phyloP scores from a whole-genome alignment of 1,140 invertebrate genomes.

The Drosophila auraria region DNA sequence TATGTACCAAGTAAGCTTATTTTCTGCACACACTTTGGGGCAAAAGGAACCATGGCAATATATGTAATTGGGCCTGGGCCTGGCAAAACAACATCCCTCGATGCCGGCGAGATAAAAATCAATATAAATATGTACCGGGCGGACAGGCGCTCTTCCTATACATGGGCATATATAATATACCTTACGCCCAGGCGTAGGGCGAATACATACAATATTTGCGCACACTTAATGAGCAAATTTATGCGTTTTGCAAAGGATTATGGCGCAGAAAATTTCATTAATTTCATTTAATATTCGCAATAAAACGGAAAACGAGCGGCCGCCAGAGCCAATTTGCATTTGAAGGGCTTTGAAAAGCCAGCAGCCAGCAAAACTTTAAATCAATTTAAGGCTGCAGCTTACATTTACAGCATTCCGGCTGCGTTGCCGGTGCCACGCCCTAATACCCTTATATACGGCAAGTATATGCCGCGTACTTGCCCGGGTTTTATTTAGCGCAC shows the following conservation, averaged over 20 bases:
- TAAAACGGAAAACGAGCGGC: conserved; percentile 59
- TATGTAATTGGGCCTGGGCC: conserved; percentile 42
- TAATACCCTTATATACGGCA: background rate
- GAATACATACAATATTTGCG: conserved; percentile 62
- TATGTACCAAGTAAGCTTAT: conserved; percentile 61
- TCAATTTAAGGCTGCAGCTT: conserved; percentile 58
- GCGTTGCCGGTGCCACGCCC: conserved; percentile 37
- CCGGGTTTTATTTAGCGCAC: conserved; percentile 39
- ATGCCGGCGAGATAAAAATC: conserved; percentile 78
- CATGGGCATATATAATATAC: conserved; percentile 21
- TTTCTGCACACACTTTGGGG: conserved; percentile 34
- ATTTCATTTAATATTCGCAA: conserved; percentile 83
- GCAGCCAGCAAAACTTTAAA: conserved; percentile 54
- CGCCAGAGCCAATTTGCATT: conserved; percentile 67
- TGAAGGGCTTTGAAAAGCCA: conserved; percentile 26
- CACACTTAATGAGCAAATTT: conserved; percentile 78
- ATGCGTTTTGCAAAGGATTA: conserved; percentile 83
- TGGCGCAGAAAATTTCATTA: conserved; percentile 82
- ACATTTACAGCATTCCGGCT: conserved; percentile 38
- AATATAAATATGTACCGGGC: conserved; percentile 56
- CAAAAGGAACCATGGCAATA: conserved; percentile 9
- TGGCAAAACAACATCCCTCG: conserved; percentile 68
- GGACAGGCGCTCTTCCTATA: conserved; percentile 32
- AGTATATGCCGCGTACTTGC: conserved; percentile 1
- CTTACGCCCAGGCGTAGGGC: conserved; percentile 12